phyloP scores from a whole-genome alignment of 2,797 vertebrate species.

The Hoplostethus atlanticus region DNA sequence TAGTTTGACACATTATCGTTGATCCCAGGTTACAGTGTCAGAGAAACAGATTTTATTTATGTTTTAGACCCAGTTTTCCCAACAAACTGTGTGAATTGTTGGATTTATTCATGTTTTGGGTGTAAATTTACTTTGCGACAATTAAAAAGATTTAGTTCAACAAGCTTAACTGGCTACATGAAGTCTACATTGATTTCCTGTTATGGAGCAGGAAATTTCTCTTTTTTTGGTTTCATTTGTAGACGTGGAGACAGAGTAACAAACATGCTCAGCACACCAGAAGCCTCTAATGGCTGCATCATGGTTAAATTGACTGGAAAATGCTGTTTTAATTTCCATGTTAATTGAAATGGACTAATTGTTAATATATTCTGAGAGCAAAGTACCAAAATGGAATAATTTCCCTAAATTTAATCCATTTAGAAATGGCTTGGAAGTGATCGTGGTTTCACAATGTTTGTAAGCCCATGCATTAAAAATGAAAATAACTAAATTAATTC shows the following conservation, averaged over 20 bases:
- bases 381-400: conserved; percentile 81
- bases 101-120: neutral
- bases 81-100: neutral
- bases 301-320: conserved; percentile 99
- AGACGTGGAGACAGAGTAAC: conserved; percentile 58
- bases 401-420: conserved; percentile 75
- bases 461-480: conserved; percentile 56
- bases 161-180: conserved; percentile 9
- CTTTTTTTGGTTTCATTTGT: conserved; percentile 52
- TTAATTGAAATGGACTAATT: conserved; percentile 98
- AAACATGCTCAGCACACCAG: conserved; percentile 77
- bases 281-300: conserved; percentile 90
- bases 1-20: neutral
- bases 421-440: conserved; percentile 68
- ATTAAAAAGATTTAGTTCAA: neutral
- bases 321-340: conserved; percentile 98
- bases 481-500: conserved; percentile 61
- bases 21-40: neutral
- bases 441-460: conserved; percentile 56
- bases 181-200: conserved; percentile 21
- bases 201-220: conserved; percentile 44
- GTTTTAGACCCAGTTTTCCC: no score
- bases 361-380: conserved; percentile 91
- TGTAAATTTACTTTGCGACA: neutral
- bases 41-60: no score